Conservation (phyloP, 2,797 vertebrate genomes). For the Etheostoma nigrum region DNA sequence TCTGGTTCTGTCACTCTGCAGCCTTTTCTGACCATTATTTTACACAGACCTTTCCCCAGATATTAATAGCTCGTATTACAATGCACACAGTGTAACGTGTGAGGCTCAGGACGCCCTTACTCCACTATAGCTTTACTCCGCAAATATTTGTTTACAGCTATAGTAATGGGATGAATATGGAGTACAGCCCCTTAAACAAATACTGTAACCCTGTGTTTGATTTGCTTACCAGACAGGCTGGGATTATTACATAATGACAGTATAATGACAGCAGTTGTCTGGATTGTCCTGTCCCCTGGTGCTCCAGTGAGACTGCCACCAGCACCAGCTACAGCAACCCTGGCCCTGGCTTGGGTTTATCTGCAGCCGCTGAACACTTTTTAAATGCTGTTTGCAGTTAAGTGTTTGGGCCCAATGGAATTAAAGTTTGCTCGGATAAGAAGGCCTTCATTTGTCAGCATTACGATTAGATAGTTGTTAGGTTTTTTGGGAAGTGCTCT, state of each 20-base stretch:
- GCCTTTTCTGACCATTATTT: neutral
- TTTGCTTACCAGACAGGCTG: neutral
- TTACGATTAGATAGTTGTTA: conserved; percentile 16
- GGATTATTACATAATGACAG: neutral
- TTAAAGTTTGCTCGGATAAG: conserved; percentile 28
- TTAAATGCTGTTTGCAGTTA: neutral
- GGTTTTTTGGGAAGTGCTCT: neutral
- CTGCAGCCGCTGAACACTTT: neutral
- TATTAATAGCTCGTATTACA: too few relatives aligned
- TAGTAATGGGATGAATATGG: too few relatives aligned
- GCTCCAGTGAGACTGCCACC: neutral
- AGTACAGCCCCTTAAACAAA: too few relatives aligned
- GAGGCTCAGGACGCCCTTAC: too few relatives aligned
- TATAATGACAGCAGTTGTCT: neutral
- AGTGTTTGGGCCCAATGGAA: conserved; percentile 25
- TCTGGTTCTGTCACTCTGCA: neutral
- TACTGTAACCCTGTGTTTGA: neutral
- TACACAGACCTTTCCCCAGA: neutral
- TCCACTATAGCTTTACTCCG: too few relatives aligned
- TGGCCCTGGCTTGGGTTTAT: neutral
- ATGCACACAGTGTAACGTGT: too few relatives aligned
- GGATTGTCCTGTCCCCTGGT: neutral
- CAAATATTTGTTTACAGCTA: too few relatives aligned
- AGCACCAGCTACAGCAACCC: neutral
- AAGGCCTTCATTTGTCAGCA: conserved; percentile 23